A percentile compares a stretch with the other conserved stretches of the same genome.
Conservation (phyloP, 2,113 vertebrate genomes). For the Sinocyclocheilus grahami region DNA sequence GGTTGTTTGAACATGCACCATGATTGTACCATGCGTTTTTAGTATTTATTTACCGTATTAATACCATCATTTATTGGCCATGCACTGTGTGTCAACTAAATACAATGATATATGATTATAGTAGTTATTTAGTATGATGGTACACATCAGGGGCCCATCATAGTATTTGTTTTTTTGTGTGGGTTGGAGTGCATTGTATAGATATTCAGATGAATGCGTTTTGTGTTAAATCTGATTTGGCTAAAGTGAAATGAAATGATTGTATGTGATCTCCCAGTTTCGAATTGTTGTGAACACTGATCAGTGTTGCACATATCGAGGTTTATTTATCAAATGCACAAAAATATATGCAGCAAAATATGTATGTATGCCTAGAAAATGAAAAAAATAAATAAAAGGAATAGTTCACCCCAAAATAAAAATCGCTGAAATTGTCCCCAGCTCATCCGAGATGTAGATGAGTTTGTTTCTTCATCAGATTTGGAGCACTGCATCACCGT, state of each 20-base stretch:
- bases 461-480: too few species aligned
- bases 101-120: not conserved
- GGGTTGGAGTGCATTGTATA: not conserved
- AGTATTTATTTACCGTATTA: not conserved
- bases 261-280: not conserved
- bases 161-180: not conserved
- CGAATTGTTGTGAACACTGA: not conserved
- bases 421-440: too few species aligned
- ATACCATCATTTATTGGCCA: not conserved
- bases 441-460: too few species aligned
- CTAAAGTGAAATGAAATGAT: not conserved
- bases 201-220: not conserved
- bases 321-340: not conserved
- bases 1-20: not conserved
- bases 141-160: not conserved
- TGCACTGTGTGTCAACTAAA: not conserved
- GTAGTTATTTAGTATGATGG: not conserved
- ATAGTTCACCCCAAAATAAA: too few species aligned
- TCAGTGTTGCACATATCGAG: not conserved
- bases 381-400: too few species aligned
- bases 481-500: too few species aligned
- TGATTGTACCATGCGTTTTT: not conserved
- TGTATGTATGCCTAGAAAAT: not conserved
- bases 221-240: not conserved
- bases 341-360: not conserved